phyloP scores from a whole-genome alignment of 1,140 invertebrate species.

The Microplitis mediator region DNA sequence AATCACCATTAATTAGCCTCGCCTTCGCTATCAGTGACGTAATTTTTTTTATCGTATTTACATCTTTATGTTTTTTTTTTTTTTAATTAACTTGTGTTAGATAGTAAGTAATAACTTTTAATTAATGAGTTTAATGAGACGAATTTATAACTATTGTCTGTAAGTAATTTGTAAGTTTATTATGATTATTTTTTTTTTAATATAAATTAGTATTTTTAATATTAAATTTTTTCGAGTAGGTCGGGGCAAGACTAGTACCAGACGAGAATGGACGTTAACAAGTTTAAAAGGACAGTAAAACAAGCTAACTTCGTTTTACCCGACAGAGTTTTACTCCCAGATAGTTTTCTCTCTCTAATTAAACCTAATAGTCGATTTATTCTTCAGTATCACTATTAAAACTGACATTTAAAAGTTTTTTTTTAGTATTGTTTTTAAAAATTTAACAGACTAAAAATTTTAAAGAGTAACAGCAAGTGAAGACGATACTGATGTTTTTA shows the following conservation, averaged over 20 bases:
- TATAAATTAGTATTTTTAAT: not conserved
- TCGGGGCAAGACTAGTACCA: not conserved
- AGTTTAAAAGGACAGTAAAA: not conserved
- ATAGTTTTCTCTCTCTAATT: not conserved
- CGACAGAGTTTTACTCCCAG: not conserved
- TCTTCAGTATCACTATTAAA: not conserved
- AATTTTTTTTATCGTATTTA: not conserved
- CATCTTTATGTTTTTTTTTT: no score
- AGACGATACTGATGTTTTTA: no score
- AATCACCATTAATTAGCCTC: not conserved
- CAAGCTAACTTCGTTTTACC: not conserved
- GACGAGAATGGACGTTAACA: not conserved
- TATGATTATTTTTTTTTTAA: no score
- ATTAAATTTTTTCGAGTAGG: not conserved
- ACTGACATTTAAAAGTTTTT: not conserved
- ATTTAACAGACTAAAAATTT: not conserved
- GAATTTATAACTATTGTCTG: no score
- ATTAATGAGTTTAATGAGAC: no score
- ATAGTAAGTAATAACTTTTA: not conserved
- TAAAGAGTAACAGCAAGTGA: no score
- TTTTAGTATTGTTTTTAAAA: not conserved
- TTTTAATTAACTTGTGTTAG: no score
- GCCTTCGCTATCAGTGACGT: not conserved
- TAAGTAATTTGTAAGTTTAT: no score
- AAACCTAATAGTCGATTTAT: not conserved